These are phyloP conservation scores for Idaea straminata DNA, from an alignment of 2,888 invertebrate species.

Conservation along the genomic window DNA sequence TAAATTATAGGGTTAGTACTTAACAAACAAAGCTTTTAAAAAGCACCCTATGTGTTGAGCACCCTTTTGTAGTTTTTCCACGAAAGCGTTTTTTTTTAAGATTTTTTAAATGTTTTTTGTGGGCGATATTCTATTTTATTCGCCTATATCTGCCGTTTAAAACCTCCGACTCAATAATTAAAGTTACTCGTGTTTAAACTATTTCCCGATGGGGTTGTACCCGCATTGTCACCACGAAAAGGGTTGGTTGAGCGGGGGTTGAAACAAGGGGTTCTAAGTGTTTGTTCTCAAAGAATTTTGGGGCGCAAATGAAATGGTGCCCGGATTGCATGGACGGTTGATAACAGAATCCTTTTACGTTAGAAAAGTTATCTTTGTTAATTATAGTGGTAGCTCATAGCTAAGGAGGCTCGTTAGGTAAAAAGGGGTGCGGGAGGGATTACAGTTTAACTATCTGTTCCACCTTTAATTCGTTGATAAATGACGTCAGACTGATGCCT, in stretches of 20 bases:
- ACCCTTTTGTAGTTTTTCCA: no score
- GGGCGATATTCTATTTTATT: no score
- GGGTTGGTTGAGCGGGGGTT: neutral
- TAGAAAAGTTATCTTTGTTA: neutral
- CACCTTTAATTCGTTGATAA: no score
- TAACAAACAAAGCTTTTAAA: no score
- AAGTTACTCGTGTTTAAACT: neutral
- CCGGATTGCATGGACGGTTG: neutral
- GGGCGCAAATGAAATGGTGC: neutral
- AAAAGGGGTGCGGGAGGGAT: no score
- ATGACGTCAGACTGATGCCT: no score
- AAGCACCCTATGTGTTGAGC: no score
- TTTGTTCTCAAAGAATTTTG: neutral
- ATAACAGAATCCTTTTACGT: neutral
- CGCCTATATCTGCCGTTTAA: neutral
- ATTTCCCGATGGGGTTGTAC: neutral
- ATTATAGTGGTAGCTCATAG: neutral
- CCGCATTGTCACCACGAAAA: slow-evolving; percentile 1
- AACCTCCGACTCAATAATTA: neutral
- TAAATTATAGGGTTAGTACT: no score
- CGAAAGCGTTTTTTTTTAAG: no score
- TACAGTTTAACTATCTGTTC: no score
- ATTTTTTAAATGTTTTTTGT: no score
- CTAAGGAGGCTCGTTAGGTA: no score
- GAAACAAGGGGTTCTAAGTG: neutral